phyloP scores from a whole-genome alignment of 2,113 vertebrate species.

The Pelvicachromis taeniatus region DNA sequence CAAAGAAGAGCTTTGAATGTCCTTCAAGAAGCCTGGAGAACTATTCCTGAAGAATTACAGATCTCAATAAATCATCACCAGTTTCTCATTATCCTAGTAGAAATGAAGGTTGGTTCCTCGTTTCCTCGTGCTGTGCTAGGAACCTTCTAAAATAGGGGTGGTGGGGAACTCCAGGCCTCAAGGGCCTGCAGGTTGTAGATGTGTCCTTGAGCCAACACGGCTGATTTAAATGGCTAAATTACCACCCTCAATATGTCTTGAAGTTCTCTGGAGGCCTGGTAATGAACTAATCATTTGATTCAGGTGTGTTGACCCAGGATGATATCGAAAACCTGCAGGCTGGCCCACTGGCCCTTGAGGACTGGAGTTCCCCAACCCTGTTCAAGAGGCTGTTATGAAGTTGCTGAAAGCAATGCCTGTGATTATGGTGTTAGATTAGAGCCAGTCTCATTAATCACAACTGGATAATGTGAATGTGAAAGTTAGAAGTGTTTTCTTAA shows the following conservation, averaged over 20 bases:
- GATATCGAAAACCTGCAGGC: background rate
- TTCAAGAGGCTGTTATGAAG: background rate
- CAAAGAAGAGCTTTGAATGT: background rate
- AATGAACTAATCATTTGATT: background rate
- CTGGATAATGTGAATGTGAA: too few relatives aligned
- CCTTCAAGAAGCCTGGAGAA: background rate
- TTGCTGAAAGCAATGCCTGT: background rate
- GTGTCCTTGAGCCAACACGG: background rate
- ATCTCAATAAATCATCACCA: background rate
- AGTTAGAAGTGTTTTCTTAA: too few relatives aligned
- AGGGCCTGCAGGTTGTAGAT: background rate
- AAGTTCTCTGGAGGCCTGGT: background rate
- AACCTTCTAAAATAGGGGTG: background rate
- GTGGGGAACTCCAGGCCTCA: background rate
- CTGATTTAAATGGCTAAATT: background rate
- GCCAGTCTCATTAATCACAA: too few relatives aligned
- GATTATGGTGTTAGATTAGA: too few relatives aligned
- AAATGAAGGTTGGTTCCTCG: background rate
- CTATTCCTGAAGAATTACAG: background rate
- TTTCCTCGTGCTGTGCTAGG: background rate
- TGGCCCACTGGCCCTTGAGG: background rate
- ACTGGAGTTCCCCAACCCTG: background rate
- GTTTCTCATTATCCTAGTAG: background rate
- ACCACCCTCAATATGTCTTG: background rate
- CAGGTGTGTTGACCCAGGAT: background rate